Evolutionary conservation across 2,113 vertebrate species (phyloP).

Genomic region (Setophaga coronata): DNA sequence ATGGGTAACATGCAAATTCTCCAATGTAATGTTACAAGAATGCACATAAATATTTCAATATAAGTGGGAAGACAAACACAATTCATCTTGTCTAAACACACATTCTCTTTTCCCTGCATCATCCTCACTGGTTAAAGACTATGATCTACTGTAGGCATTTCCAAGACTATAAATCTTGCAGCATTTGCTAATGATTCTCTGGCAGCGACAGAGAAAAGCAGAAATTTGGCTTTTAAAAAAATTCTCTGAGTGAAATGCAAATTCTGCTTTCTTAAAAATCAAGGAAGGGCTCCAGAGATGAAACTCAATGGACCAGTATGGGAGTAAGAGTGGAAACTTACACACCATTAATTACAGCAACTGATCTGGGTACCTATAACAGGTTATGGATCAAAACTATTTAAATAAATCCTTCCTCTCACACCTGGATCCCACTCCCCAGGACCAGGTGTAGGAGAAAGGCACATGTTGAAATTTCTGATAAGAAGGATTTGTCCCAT

Average conservation of each 20-base stretch:
- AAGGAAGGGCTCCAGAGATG: not conserved
- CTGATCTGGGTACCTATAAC: accelerated
- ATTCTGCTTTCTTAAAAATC: not conserved
- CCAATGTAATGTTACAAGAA: conserved; percentile 25
- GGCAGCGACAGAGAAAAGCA: not conserved
- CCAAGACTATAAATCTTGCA: conserved; percentile 58
- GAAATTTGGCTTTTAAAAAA: not conserved
- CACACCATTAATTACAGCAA: not conserved
- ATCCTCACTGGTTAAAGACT: not conserved
- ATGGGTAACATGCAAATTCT: conserved; percentile 35
- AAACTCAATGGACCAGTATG: not conserved
- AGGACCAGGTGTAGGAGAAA: accelerated
- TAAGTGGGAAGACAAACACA: conserved; percentile 47
- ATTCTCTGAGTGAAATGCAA: not conserved
- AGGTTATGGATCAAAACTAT: not conserved
- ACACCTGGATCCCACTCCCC: not conserved
- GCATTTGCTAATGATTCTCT: conserved; percentile 17
- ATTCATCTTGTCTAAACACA: conserved; percentile 56
- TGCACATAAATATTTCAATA: conserved; percentile 53
- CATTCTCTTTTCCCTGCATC: conserved; percentile 24
- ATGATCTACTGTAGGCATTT: conserved; percentile 41
- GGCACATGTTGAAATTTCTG: not conserved
- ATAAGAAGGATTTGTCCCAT: not conserved
- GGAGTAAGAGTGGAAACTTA: not conserved
- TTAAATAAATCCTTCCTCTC: not conserved